These are phyloP conservation scores for Crotalus tigris DNA, from an alignment of 2,113 vertebrate species.

Conservation along the genomic window DNA sequence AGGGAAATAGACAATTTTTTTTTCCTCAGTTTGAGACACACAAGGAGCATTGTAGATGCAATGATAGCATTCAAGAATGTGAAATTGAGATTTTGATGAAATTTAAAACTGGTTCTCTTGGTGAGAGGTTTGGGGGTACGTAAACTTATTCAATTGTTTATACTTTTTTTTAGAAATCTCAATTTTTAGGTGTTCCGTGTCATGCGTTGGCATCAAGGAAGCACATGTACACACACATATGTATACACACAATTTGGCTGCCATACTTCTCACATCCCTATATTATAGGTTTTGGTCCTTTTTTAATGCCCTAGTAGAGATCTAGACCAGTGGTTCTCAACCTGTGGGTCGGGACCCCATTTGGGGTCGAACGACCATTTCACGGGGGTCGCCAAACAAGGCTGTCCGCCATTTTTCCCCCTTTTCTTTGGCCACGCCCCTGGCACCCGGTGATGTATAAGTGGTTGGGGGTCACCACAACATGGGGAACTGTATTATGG, in stretches of 20 bases:
- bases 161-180: background rate
- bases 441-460: too few species aligned
- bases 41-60: background rate
- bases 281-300: background rate
- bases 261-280: background rate
- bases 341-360: too few species aligned
- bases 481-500: too few species aligned
- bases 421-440: too few species aligned
- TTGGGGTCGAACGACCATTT: too few species aligned
- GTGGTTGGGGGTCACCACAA: too few species aligned
- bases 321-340: background rate
- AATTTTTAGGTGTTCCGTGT: background rate
- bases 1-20: background rate
- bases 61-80: background rate
- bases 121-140: background rate
- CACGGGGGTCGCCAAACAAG: too few species aligned
- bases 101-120: background rate
- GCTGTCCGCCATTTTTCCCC: too few species aligned
- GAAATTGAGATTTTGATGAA: background rate
- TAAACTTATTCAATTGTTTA: background rate
- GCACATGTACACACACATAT: background rate
- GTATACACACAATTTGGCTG: background rate
- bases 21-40: background rate
- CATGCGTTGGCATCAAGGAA: background rate
- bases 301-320: background rate